Base-by-base conservation (phyloP, 2,113 vertebrate genomes). In the Sebastes fasciatus region DNA sequence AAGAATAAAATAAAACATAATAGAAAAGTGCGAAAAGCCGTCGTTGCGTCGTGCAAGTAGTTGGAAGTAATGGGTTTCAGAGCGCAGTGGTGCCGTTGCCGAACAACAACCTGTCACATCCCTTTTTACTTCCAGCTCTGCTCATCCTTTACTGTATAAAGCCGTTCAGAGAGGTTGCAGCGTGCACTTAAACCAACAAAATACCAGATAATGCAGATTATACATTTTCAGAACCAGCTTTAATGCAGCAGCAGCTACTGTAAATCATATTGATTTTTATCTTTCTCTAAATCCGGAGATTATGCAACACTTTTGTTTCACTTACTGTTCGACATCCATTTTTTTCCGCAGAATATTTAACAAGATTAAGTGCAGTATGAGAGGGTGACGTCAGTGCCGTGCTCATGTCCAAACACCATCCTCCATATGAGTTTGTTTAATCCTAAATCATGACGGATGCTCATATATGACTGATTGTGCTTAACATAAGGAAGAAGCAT, bases 391-490 rank as follows among this genome's bases (percentile, higher is more conserved):
- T 80, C 77, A 75, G 62, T 2, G 34, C 52, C 6, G 51, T 7
- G n/a, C 26, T 45, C 26, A 60, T 46, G 68, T 52, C 76, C 42
- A 16, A 43, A 55, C 57, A 57, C 16, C 80, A 5, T 21, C 58
- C 58, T 1, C 52, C 11, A 48, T 52, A 62, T 72, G 57, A 60
- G 43, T 67, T 48, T 40, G 45, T 70, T 69, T 77, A 77, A 84
- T 87, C 72, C 58, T 40, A 74, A 80, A 77, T 51, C 64, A 66
- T 54, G 75, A 77, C 9, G 12, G 68, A 90, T 85, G 70, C 77
- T 83, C 58, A 66, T 66, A 82, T 58, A 55, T 23, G 46, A 46
- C 51, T 54, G 61, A 62, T 46, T 67, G 2, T 67, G 48, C 74
- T 67, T 58, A 42, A 51, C 17, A 45, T 60, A 5, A 66, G 26